Evolutionary conservation across 2,113 vertebrate genomes (phyloP).

Genomic region (Nyctereutes procyonoides): DNA sequence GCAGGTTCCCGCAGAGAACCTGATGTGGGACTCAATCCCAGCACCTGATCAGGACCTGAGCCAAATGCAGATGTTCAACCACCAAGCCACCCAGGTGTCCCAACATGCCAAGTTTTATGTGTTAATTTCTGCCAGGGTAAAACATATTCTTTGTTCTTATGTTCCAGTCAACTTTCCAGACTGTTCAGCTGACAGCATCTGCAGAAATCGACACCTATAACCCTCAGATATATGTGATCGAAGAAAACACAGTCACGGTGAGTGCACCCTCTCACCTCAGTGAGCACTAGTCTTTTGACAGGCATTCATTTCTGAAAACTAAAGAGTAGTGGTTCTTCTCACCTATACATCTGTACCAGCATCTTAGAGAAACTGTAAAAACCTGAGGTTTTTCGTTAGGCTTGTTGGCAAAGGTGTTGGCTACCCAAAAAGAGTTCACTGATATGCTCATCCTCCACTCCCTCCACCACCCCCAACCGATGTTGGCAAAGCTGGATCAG

Average conservation of each 20-base stretch:
- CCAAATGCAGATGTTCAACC: too few relatives aligned
- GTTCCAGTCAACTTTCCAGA: slow-evolving; percentile 91
- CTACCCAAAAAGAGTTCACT: not conserved
- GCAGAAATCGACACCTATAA: slow-evolving; percentile 88
- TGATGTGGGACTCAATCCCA: too few relatives aligned
- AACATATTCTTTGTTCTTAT: slow-evolving; percentile 53
- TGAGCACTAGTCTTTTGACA: accelerated
- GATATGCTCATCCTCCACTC: not conserved
- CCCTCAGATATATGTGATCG: slow-evolving; percentile 89
- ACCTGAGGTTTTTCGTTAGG: not conserved
- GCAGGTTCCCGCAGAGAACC: too few relatives aligned
- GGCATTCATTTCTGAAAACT: not conserved
- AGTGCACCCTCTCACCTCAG: not conserved
- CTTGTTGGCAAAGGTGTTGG: not conserved
- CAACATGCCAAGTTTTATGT: not conserved
- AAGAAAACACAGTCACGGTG: slow-evolving; percentile 89
- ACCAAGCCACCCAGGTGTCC: too few relatives aligned
- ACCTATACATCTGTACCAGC: not conserved
- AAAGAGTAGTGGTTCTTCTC: not conserved
- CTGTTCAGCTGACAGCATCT: slow-evolving; percentile 86
- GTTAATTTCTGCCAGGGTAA: not conserved
- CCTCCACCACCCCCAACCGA: accelerated
- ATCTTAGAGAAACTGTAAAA: not conserved
- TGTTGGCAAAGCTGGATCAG: not conserved
- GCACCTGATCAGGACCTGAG: too few relatives aligned